Conservation (phyloP, 2,797 vertebrate genomes). For the Onychomys leucogaster region DNA sequence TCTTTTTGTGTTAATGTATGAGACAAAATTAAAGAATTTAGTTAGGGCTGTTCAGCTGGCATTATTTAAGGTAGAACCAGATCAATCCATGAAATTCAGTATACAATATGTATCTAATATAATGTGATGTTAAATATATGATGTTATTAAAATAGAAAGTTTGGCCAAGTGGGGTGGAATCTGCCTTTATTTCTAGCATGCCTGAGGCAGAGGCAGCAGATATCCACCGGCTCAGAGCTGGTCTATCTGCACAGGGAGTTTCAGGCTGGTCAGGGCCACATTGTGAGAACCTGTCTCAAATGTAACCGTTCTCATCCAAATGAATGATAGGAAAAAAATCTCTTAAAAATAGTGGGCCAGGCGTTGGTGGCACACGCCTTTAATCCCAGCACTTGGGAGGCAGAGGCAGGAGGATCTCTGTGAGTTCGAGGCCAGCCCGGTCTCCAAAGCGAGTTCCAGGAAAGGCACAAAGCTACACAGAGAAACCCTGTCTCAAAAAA, state of each 20-base stretch:
- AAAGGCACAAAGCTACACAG: too few relatives aligned
- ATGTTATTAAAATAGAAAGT: neutral
- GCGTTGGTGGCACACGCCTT: too few relatives aligned
- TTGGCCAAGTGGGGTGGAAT: neutral
- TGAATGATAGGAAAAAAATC: neutral
- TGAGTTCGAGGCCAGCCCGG: too few relatives aligned
- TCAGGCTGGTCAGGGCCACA: neutral
- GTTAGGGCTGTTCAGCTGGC: neutral
- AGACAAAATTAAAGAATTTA: neutral
- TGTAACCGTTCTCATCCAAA: neutral
- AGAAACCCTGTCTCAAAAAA: too few relatives aligned
- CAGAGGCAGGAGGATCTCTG: too few relatives aligned
- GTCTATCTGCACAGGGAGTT: neutral
- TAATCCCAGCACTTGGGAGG: too few relatives aligned
- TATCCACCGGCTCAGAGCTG: neutral
- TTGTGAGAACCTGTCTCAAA: neutral
- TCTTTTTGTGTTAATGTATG: neutral
- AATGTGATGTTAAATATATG: neutral
- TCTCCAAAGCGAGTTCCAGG: too few relatives aligned
- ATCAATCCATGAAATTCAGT: neutral
- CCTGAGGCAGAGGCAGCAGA: neutral
- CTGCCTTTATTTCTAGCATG: neutral
- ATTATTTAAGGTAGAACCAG: neutral
- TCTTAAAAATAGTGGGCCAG: too few relatives aligned
- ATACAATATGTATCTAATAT: neutral